Conservation (phyloP, 2,113 vertebrate species). For the Melanocharis versteri region DNA sequence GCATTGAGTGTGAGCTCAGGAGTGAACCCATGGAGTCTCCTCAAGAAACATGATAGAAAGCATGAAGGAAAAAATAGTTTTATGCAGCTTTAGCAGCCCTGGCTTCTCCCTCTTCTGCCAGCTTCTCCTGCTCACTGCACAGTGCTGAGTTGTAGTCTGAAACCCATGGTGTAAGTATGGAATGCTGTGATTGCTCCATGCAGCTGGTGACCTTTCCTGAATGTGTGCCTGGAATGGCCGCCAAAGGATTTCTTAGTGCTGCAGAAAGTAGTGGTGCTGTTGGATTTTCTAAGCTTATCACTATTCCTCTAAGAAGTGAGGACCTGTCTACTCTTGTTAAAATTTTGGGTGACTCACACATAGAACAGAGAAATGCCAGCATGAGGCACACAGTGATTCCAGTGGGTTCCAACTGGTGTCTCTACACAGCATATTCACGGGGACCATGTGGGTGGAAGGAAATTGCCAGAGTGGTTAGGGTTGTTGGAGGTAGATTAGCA, state of each 20-base stretch:
- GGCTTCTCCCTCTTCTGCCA: background rate
- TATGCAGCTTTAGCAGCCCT: background rate
- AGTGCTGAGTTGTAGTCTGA: background rate
- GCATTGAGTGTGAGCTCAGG: background rate
- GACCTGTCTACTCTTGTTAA: background rate
- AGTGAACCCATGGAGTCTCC: background rate
- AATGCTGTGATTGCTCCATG: background rate
- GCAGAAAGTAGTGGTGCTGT: background rate
- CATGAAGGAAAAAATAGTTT: background rate
- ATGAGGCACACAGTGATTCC: background rate
- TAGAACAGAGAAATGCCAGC: background rate
- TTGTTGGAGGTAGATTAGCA: background rate
- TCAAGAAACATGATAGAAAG: background rate
- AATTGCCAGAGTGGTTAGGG: background rate
- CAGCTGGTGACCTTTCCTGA: background rate
- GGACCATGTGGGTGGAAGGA: background rate
- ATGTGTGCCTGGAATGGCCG: background rate
- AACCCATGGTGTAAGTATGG: background rate
- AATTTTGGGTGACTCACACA: background rate
- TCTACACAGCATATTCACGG: fast-evolving
- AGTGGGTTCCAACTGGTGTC: fast-evolving
- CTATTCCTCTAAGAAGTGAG: background rate
- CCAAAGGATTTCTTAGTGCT: background rate
- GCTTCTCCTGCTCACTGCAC: background rate
- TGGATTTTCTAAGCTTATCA: background rate